Base-by-base conservation (phyloP, 2,888 invertebrate genomes). In the Coremacera marginata region DNA sequence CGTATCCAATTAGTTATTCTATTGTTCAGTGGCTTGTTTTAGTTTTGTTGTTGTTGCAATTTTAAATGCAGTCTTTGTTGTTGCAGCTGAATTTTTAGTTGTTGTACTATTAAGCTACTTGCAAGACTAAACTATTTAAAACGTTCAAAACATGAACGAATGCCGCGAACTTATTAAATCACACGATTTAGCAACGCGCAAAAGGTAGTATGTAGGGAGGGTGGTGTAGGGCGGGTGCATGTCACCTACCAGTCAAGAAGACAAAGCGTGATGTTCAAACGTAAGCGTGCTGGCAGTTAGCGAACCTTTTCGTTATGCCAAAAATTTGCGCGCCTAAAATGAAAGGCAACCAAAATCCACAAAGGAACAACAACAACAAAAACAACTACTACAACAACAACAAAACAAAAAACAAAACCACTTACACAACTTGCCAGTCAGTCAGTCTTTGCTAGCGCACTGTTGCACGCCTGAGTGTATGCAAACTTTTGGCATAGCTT, bases 1-100 rank as follows among this genome's bases (percentile, higher is more conserved):
- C 73, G 73, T 62, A 77, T 77, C 74, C 77, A 77, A 77, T 77
- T 77, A 77, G 77, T 65, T 74, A 63, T 63, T 65, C 74, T 74
- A 77, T 77, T 75, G 75, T 77, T 72, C 11, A 44, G 44, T 11
- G 44, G 44, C 44, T 44, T 44, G 44, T 44, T 1, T 44, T 44
- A 14, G 14, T 44, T 77, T 31, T 19, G 19, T 14, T 34, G 73
- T 60, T 51, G 62, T 44, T 44, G 62, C 51, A 5, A 11, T 44
- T 11, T 1, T 60, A 11, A 27, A 11, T 60, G 57, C 57, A 25
- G 57, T 60, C 5, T 60, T 25, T 60, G 57, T 9, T 60, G 57
- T n/a, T 19, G 63, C 16, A 51, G 31, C 9, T 68, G 22, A 5
- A 60, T 27, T 76, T 76, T 19, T 76, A n/a, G n/a, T n/a, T 71